A percentile compares a stretch with the other conserved stretches of the same genome.
These are phyloP conservation scores for Amphilophus citrinellus DNA, from an alignment of 2,113 vertebrate genomes.

Conservation along the genomic window DNA sequence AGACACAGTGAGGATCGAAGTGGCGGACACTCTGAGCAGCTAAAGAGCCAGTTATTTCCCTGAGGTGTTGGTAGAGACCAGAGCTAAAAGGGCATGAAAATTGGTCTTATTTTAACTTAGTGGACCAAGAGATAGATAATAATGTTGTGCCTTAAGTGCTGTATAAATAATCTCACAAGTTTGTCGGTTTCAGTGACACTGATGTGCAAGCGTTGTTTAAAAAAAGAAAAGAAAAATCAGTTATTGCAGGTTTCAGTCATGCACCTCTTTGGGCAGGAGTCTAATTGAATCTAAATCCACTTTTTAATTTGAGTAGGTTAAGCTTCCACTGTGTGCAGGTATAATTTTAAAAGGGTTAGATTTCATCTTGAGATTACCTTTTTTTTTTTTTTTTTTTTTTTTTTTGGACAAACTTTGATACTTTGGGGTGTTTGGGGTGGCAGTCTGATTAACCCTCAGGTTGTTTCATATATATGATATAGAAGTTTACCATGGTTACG, in stretches of 20 bases:
- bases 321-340: neutral
- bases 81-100: slow-evolving; percentile 9
- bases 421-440: neutral
- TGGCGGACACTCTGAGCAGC: neutral
- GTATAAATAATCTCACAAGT: slow-evolving; percentile 3
- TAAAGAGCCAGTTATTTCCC: slow-evolving; percentile 2
- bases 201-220: neutral
- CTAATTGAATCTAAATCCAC: neutral
- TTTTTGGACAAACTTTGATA: no score
- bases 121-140: neutral
- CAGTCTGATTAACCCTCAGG: neutral
- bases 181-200: neutral
- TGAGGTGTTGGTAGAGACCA: slow-evolving; percentile 2
- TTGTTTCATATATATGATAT: neutral
- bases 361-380: neutral
- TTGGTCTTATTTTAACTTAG: slow-evolving; percentile 3
- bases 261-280: neutral
- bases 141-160: neutral
- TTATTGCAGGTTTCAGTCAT: slow-evolving; percentile 6
- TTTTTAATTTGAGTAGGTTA: neutral
- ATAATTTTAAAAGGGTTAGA: neutral
- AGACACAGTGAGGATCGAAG: neutral
- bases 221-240: neutral
- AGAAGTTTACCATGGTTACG: neutral
- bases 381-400: neutral